Base-by-base conservation (phyloP, 1,140 invertebrate genomes). In the Paraescarpia echinospica region DNA sequence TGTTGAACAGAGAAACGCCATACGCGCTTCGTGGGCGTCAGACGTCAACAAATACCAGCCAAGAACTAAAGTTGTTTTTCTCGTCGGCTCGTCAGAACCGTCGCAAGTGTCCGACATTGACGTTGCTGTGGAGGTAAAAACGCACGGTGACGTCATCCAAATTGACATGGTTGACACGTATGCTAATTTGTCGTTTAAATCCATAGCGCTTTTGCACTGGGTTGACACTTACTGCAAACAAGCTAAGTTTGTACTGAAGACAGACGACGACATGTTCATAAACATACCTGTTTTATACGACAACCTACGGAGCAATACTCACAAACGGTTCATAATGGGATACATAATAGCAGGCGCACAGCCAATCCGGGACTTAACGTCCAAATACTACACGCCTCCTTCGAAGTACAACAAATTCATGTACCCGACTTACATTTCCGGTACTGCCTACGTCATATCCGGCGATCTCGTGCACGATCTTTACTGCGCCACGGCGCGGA, bases 101-200 rank as follows among this genome's bases (percentile, higher is more conserved):
- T 34, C 34, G 14, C 41, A 33, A 12, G 91, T 22, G 14, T 1
- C 33, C 48, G 33, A 33, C 48, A 18, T 1, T 22, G 33, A 34
- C 91, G 91, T 91, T 33, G 41, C 91, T 33, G 94, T 96, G 89
- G 98, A 98, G 95, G 97, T 97, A 94, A 94, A 94, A 5, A 94
- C 94, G 0, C 97, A 97, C 94, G 96, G 96, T 34, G 98, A 98
- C 95, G 96, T 98, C 92, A 97, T 98, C 35, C 97, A 98, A 96
- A 98, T 98, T 34, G 77, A 92, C 14, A 35, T 93, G 33, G 88
- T 35, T 8, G 91, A 92, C 34, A 35, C 91, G n/a, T 89, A 92
- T 33, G 35, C 33, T 4, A 93, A 48, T 33, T 33, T 93, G 89
- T 35, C 77, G 27, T 33, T 89, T 9, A 93, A 92, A 92, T 48